Evolutionary conservation across 1,140 invertebrate species (phyloP).

Genomic region (Sminthurides bifidus): DNA sequence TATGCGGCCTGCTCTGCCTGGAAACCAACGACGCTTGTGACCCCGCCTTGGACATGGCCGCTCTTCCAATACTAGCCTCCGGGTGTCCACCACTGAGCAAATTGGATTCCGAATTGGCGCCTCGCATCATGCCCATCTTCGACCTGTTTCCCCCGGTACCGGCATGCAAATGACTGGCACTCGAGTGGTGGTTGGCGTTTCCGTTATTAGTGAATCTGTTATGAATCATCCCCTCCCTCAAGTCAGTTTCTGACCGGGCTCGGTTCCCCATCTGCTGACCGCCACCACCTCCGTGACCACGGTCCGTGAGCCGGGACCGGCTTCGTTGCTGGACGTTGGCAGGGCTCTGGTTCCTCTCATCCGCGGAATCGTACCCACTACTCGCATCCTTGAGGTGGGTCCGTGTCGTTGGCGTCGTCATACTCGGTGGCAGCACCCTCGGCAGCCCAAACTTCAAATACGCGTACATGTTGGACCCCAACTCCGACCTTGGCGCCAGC

Average conservation of each 20-base stretch:
- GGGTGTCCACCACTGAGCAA: not conserved
- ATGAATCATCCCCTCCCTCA: conserved; percentile 21
- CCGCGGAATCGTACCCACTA: conserved; percentile 74
- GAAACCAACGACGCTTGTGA: not conserved
- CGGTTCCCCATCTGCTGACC: conserved; percentile 12
- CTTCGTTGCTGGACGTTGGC: conserved; percentile 3
- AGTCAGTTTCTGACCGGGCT: conserved; percentile 22
- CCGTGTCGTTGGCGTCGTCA: conserved; percentile 48
- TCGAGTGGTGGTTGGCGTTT: not conserved
- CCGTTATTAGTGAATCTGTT: conserved; percentile 16
- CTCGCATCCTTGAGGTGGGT: conserved; percentile 47
- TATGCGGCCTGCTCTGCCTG: not conserved
- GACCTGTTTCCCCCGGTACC: not conserved
- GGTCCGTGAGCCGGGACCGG: conserved; percentile 1
- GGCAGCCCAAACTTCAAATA: conserved; percentile 66
- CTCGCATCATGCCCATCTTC: not conserved
- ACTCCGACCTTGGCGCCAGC: conserved; percentile 24
- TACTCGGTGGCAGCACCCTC: conserved; percentile 69
- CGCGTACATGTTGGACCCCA: conserved; percentile 59
- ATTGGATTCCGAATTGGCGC: conserved; percentile 8
- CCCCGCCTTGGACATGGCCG: not conserved
- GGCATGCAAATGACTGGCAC: too few species aligned
- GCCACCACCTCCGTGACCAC: not conserved
- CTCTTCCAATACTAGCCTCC: too few species aligned
- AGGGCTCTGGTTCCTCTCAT: conserved; percentile 40